Conservation (phyloP, 2,888 invertebrate species). For the Agrotis ipsilon region DNA sequence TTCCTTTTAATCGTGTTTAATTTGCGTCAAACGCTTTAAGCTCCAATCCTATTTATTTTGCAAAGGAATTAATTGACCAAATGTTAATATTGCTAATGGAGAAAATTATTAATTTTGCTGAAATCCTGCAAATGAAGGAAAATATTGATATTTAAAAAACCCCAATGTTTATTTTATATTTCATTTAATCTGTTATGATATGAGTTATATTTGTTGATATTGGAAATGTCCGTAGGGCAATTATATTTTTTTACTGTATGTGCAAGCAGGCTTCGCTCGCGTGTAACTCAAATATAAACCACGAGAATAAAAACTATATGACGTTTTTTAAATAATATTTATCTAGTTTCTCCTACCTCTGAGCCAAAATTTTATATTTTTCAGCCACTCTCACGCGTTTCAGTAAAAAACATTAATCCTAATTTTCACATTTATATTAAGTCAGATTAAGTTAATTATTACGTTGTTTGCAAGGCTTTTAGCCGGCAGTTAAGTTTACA, state of each 20-base stretch:
- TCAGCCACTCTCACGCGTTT: too few species aligned
- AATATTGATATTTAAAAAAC: slow-evolving; percentile 9
- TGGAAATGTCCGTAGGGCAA: not conserved
- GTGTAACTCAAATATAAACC: too few species aligned
- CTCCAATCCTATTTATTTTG: slow-evolving; percentile 6
- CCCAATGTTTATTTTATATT: slow-evolving; percentile 11
- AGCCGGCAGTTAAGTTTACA: too few species aligned
- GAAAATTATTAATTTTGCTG: slow-evolving; percentile 6
- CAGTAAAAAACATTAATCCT: too few species aligned
- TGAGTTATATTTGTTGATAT: not conserved
- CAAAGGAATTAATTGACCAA: slow-evolving; percentile 17
- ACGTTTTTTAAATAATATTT: too few species aligned
- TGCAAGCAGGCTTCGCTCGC: too few species aligned
- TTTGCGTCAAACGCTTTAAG: slow-evolving; percentile 18
- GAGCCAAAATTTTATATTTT: too few species aligned
- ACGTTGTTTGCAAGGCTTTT: too few species aligned
- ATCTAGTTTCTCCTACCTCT: too few species aligned
- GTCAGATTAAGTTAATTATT: too few species aligned
- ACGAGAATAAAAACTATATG: too few species aligned
- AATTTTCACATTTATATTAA: too few species aligned
- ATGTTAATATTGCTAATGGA: not conserved
- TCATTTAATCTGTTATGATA: not conserved
- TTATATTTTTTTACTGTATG: not conserved
- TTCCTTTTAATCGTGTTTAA: not conserved
- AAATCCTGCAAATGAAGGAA: slow-evolving; percentile 12